phyloP scores from a whole-genome alignment of 2,113 vertebrate genomes.

The Scopus umbretta region DNA sequence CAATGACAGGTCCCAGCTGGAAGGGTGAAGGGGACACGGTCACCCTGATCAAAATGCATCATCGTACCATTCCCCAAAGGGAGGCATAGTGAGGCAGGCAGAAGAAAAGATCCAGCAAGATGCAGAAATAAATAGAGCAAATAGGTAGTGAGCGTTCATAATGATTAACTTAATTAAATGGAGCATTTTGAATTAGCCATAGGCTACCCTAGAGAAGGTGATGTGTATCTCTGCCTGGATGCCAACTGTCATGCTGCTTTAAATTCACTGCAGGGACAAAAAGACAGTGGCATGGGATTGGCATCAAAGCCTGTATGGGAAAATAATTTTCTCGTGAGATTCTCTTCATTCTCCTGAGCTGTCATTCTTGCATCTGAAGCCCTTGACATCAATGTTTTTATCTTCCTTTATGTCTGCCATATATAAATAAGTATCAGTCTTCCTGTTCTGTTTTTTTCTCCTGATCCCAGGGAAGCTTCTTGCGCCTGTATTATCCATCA shows the following conservation, averaged over 20 bases:
- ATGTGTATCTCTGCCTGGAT: neutral
- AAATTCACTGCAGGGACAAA: neutral
- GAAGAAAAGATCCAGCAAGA: neutral
- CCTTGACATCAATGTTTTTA: neutral
- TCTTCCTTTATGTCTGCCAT: neutral
- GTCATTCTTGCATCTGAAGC: neutral
- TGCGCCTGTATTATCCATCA: slow-evolving; percentile 92
- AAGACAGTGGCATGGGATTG: neutral
- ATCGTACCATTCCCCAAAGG: neutral
- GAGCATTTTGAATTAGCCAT: neutral
- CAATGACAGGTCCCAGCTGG: neutral
- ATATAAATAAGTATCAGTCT: neutral
- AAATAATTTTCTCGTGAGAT: neutral
- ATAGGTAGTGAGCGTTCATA: neutral
- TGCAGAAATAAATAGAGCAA: neutral
- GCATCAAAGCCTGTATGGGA: neutral
- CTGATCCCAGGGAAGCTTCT: slow-evolving; percentile 80
- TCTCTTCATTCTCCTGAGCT: neutral
- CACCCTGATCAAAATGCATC: neutral
- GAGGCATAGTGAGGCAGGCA: neutral
- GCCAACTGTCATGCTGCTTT: neutral
- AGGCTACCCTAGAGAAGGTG: neutral
- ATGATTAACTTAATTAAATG: neutral
- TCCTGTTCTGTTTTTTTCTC: neutral
- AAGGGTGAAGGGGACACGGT: neutral